Percentiles rank a stretch among this genome's conserved stretches.
Evolutionary conservation across 2,797 vertebrate species (phyloP).

Genomic region (Peromyscus nudipes): DNA sequence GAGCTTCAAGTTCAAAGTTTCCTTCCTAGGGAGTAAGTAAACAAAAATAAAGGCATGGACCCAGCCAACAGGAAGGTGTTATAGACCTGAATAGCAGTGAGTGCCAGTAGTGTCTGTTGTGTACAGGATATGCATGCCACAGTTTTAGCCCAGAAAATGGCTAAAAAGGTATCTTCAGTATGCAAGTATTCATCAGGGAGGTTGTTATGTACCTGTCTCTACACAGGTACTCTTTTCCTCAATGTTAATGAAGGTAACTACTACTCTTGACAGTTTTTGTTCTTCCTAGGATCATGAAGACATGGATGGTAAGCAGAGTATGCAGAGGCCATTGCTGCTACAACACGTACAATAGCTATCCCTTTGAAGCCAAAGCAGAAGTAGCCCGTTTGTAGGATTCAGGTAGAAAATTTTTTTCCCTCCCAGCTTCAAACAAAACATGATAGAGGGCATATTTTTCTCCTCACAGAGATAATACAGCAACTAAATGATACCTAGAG

Average conservation of each 20-base stretch:
- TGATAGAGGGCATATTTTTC: neutral
- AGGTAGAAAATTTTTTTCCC: neutral
- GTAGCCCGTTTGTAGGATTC: neutral
- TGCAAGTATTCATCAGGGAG: conserved; percentile 87
- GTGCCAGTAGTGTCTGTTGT: conserved; percentile 87
- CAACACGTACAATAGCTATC: neutral
- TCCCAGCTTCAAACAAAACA: neutral
- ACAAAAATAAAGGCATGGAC: conserved; percentile 88
- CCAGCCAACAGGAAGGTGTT: conserved; percentile 86
- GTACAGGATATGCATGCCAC: conserved; percentile 86
- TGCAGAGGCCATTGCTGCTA: neutral
- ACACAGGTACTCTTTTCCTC: conserved; percentile 85
- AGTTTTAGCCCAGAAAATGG: conserved; percentile 88
- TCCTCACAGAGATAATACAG: neutral
- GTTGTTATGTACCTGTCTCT: conserved; percentile 87
- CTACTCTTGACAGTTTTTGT: conserved; percentile 88
- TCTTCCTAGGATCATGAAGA: conserved; percentile 80
- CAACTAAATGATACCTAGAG: neutral
- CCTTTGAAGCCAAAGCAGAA: conserved; percentile 38
- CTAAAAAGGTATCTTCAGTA: conserved; percentile 86
- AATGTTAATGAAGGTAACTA: conserved; percentile 88
- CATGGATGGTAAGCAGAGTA: neutral
- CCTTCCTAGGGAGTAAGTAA: conserved; percentile 87
- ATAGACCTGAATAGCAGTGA: conserved; percentile 88
- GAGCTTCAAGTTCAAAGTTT: conserved; percentile 87